Evolutionary conservation across 2,113 vertebrate species (phyloP), one percentile per base, ranked within the genome.

Genomic region (Pleuronectes platessa): DNA sequence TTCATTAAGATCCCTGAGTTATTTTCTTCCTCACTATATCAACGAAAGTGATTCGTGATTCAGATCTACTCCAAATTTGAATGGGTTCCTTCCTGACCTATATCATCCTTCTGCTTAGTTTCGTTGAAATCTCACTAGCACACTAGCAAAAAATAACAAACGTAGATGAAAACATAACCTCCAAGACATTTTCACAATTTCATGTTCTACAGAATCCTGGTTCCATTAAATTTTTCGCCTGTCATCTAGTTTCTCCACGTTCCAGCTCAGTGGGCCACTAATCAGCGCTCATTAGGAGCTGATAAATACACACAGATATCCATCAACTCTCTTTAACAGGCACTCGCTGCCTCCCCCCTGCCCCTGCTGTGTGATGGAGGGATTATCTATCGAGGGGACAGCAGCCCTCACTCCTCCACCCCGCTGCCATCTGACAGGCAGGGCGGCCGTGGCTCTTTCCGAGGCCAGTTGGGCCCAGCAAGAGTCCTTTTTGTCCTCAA

Each of bases 391-490:
- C 17, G 62, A 77, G 71, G 66, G 59, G 74, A 88, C 77, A 62
- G 71, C 79, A 55, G 55, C 73, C 76, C 80, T 84, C 73, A 68
- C 90, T 86, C 92, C 86, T 77, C 51, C 37, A 68, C 66, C 88
- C 87, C 84, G 76, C 90, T 67, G 42, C 61, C 92, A 90, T 92
- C 90, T 93, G 94, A 94, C 88, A 89, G 88, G 88, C 88, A 88
- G 89, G 90, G 92, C 88, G 84, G 87, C 91, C 92, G 85, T 85
- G 80, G 88, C 93, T 94, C 93, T 95, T 94, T 91, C 93, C 94
- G 94, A 90, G 95, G 93, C 91, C 95, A 95, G 93, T 95, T 95
- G 94, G 92, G 94, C 95, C 92, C 95, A 95, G 94, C 94, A 94
- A 94, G 95, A 93, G 79, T 81, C 92, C 92, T 93, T 94, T 56